Evolutionary conservation across 2,888 invertebrate species (phyloP).

Genomic region (Troides aeacus): DNA sequence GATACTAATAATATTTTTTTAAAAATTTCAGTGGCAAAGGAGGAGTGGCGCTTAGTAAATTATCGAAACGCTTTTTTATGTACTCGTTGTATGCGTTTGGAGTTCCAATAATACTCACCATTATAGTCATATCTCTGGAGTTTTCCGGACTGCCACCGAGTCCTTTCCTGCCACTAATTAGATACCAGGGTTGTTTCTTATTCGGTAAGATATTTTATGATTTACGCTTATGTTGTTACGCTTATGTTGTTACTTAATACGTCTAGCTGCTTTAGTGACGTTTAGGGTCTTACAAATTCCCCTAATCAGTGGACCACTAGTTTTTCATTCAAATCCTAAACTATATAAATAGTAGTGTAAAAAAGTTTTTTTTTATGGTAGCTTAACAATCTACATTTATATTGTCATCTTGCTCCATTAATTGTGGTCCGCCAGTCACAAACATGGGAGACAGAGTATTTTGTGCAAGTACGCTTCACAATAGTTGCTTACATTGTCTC

Average conservation of each 20-base stretch:
- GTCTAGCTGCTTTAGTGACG: not conserved
- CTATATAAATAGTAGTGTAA: no score
- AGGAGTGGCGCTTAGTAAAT: slow-evolving; percentile 49
- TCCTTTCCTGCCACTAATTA: slow-evolving; percentile 52
- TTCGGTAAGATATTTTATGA: slow-evolving; percentile 44
- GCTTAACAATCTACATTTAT: no score
- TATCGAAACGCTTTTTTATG: slow-evolving; percentile 50
- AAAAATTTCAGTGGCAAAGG: slow-evolving; percentile 63
- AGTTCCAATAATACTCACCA: slow-evolving; percentile 55
- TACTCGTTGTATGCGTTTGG: slow-evolving; percentile 68
- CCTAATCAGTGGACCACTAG: no score
- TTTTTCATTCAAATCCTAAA: no score
- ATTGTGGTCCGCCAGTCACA: no score
- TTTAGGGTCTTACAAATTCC: no score
- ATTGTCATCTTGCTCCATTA: no score
- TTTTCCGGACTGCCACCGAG: slow-evolving; percentile 54
- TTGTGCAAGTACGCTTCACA: no score
- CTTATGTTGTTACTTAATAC: not conserved
- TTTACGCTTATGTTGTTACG: not conserved
- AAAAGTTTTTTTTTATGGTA: no score
- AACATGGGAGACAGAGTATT: no score
- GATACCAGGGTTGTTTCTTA: slow-evolving; percentile 61
- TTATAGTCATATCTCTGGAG: slow-evolving; percentile 54
- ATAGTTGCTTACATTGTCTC: no score
- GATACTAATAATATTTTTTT: not conserved